Percentiles rank a stretch among this genome's conserved stretches.
Conservation (phyloP, 2,113 vertebrate genomes). For the Psephotus haematonotus region DNA sequence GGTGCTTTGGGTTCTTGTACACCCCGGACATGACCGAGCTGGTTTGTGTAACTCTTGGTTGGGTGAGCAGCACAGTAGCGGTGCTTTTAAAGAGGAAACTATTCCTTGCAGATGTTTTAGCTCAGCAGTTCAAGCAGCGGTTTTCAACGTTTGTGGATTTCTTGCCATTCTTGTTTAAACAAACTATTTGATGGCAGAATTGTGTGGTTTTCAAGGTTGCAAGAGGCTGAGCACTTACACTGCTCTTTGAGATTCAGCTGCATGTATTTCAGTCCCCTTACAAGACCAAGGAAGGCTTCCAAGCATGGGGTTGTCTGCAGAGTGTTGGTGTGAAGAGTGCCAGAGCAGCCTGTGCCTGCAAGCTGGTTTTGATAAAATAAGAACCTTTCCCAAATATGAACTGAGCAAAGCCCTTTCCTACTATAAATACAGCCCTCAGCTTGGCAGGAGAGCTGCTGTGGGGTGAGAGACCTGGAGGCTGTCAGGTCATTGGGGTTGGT, state of each 20-base stretch:
- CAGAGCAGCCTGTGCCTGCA: background rate
- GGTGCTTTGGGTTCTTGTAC: background rate
- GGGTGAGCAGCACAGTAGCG: background rate
- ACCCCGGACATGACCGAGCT: rapidly evolving
- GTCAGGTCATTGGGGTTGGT: rapidly evolving
- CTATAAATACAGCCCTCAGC: background rate
- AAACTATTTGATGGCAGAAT: constrained; percentile 26
- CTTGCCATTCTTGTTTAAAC: constrained; percentile 41
- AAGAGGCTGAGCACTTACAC: background rate
- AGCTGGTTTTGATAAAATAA: background rate
- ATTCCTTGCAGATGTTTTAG: constrained; percentile 35
- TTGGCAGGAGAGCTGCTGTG: background rate
- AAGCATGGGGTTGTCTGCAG: background rate
- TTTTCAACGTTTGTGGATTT: constrained; percentile 1
- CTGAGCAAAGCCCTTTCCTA: background rate
- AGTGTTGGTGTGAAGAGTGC: background rate
- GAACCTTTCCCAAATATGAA: background rate
- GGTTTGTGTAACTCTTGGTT: background rate
- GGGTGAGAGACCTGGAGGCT: background rate
- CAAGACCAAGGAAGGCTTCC: background rate
- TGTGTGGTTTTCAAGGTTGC: background rate
- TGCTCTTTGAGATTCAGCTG: background rate
- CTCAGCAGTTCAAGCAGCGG: background rate
- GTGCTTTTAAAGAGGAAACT: background rate
- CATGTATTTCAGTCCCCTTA: background rate